These are phyloP conservation scores for Fistularia tabacaria DNA, from an alignment of 2,797 vertebrate species.

Conservation along the genomic window DNA sequence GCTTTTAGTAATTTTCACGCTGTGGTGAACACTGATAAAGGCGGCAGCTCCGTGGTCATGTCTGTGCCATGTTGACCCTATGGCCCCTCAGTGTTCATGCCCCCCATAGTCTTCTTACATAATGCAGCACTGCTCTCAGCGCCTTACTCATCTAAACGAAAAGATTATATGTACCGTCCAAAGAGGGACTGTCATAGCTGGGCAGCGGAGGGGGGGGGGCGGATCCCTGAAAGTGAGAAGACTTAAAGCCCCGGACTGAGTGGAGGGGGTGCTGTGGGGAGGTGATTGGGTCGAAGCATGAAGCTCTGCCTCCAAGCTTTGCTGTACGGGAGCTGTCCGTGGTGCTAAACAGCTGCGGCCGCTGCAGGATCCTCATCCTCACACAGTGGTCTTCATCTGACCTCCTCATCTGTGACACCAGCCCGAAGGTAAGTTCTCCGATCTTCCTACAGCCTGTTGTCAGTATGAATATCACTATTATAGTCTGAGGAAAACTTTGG, in stretches of 20 bases:
- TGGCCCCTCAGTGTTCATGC: slow-evolving; percentile 6
- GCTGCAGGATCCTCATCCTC: slow-evolving; percentile 10
- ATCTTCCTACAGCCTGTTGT: not conserved
- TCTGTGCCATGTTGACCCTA: slow-evolving; percentile 7
- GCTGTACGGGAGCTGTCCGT: slow-evolving; percentile 31
- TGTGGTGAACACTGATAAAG: not conserved
- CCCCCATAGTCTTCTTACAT: slow-evolving; percentile 40
- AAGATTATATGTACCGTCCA: slow-evolving; percentile 26
- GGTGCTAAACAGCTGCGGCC: slow-evolving; percentile 40
- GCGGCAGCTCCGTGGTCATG: not conserved
- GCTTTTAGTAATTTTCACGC: not conserved
- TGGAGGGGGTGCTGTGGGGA: slow-evolving; percentile 25
- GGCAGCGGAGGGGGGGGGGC: slow-evolving; percentile 24
- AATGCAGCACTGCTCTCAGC: slow-evolving; percentile 35
- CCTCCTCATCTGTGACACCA: slow-evolving; percentile 14
- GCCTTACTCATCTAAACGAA: slow-evolving; percentile 39
- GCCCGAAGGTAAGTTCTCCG: slow-evolving; percentile 24
- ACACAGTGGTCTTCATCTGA: slow-evolving; percentile 1
- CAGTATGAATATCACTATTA: no score
- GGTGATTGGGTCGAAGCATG: slow-evolving; percentile 24
- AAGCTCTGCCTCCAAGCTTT: slow-evolving; percentile 9
- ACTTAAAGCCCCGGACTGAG: slow-evolving; percentile 46
- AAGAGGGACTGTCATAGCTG: slow-evolving; percentile 15
- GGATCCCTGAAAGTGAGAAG: slow-evolving; percentile 27
- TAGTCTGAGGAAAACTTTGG: no score